Base-by-base conservation (phyloP, 2,797 vertebrate species). In the Hydrolagus colliei region DNA sequence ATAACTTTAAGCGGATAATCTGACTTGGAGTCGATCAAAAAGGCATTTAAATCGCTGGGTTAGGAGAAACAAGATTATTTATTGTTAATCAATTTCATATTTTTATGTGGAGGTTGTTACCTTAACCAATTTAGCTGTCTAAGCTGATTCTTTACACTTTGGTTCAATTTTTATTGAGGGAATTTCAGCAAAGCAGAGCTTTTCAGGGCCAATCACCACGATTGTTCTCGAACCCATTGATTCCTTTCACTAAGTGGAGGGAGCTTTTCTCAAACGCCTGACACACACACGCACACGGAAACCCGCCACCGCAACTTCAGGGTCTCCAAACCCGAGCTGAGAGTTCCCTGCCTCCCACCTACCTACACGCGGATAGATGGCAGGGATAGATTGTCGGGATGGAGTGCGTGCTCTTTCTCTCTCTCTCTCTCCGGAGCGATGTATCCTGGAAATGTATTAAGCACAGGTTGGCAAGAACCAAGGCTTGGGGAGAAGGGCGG, bases 71-170 rank as follows among this genome's bases (percentile, higher is more conserved):
- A 84, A 84, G 63, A 41, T 27, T 67, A 3, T 18, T 84, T 84
- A 84, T 84, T 84, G 79, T 71, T 84, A 84, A 84, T 84, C 79
- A 84, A 84, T 84, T 84, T 27, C 71, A 84, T 84, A 63, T 71
- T 84, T 84, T 65, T 71, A 32, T 18, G 7, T 18, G 62, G 79
- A 62, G 79, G 79, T 32, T 71, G 16, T 35, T 10, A 68, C 32
- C 12, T 84, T 41, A 84, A 84, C 65, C 79, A 71, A 65, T 84
- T 84, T 84, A 71, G 79, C 79, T 84, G 79, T 41, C 79, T 84
- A 68, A 84, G 79, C 79, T 84, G 65, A 41, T 84, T 84, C 79
- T 13, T 84, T 63, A 84, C 65, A 68, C 14, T 84, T 84, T 67
- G 4, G 79, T 61, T 84, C 79, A 84, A 84, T 84, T 84, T 84